Base-by-base conservation (phyloP, 1,140 invertebrate genomes). In the Thaumetopoea pityocampa region DNA sequence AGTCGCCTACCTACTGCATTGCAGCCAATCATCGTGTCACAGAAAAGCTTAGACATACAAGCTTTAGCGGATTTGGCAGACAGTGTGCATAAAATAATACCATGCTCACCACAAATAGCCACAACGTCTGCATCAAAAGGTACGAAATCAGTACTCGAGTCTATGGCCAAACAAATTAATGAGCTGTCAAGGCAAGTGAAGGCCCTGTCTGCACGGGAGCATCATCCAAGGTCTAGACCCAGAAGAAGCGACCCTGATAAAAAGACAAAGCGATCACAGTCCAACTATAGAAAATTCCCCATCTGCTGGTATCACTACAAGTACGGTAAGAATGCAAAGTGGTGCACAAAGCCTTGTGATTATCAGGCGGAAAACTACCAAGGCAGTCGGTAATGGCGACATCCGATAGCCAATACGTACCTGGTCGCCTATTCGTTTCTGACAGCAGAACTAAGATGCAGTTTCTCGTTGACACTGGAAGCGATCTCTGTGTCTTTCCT, bases 331-430 rank as follows among this genome's bases (percentile, higher is more conserved):
- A 36, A 42, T 6, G 49, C 54, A 3, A 30, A 16, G 1, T 37
- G 45, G 10, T 51, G 54, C 19, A 8, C 12, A 5, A 29, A 38
- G 10, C 57, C 52, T 1, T 61, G 54, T 23, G 22, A 38, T 15
- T 51, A 34, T 19, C 28, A 22, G 9, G 9, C 26, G 51, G 45
- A 28, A 49, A 54, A 54, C 41, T 33, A n/a, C 9, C 4, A 12
- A 15, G 44, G 51, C 44, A 49, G 36, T 47, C 38, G 18, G 6
- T 52, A 44, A 42, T 40, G 40, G 41, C 41, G 40, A 26, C 29
- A n/a, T 6, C 38, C 28, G 35, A 45, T 33, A 45, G 41, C 43
- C 36, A 29, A 18, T 5, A 5, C 9, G 11, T 35, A 11, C 8
- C 34, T 8, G 37, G 46, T 34, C 46, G 46, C 38, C 33, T 42